phyloP scores from a whole-genome alignment of 92 coral and sea anemone species.

The Palythoa grandis region DNA sequence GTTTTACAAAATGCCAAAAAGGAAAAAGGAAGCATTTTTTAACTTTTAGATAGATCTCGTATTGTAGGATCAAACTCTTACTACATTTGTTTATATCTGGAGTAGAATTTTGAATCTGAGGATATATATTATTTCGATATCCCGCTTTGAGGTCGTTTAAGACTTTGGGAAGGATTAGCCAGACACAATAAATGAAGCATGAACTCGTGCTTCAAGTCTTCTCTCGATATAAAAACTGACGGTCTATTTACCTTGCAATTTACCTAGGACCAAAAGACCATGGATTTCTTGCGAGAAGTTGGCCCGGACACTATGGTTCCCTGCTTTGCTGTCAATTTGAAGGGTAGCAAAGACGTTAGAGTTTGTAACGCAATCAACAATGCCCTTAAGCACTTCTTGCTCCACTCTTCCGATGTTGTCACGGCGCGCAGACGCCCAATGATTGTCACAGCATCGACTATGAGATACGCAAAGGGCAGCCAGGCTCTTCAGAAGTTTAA shows the following conservation, averaged over 20 bases:
- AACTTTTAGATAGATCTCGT: no score
- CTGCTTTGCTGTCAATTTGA: conserved; percentile 66
- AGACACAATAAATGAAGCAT: no score
- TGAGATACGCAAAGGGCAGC: conserved; percentile 69
- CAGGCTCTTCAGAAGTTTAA: conserved; percentile 68
- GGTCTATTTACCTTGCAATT: not conserved
- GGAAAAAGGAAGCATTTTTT: not conserved
- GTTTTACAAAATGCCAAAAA: not conserved
- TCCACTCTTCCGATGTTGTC: conserved; percentile 45
- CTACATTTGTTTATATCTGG: no score
- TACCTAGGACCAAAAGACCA: conserved; percentile 62
- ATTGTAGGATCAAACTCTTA: no score
- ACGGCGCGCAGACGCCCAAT: conserved; percentile 69
- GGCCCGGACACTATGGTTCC: conserved; percentile 78
- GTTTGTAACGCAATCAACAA: conserved; percentile 53
- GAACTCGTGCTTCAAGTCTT: no score
- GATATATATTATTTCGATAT: no score
- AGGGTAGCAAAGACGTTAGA: conserved; percentile 47
- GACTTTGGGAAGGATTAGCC: no score
- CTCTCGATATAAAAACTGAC: not conserved
- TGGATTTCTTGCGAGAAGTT: conserved; percentile 56
- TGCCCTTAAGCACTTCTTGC: conserved; percentile 36
- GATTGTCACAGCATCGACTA: conserved; percentile 82
- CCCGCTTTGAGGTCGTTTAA: no score
- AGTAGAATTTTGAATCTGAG: no score